Evolutionary conservation across 1,140 invertebrate species (phyloP), one percentile per base, ranked within the genome.

Genomic region (Tribolium castaneum): DNA sequence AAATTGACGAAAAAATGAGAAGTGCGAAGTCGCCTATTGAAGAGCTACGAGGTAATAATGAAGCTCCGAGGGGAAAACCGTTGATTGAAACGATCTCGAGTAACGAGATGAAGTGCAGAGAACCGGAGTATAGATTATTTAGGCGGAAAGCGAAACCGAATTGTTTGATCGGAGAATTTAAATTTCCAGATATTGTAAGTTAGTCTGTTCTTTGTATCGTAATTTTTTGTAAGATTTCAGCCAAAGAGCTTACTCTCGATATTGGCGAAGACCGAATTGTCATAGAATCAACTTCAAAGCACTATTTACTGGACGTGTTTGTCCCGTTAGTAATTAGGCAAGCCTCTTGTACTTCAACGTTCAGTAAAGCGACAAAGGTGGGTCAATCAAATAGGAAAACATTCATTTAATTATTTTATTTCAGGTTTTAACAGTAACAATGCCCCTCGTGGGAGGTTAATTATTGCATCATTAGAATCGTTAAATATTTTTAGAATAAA

Each of bases 251-350:
- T 6, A 89, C 84, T 12, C 85, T 95, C 54, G 90, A 94, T 83
- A 82, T 95, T 62, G 92, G 93, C 1, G 91, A 93, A 81, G 93
- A 95, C 87, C 88, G 93, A 77, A 90, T 95, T 74, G 82, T 94
- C 13, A 84, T 95, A 51, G 90, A 92, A 80, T 89, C 88, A 16
- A 81, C 88, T 50, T 90, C 89, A 50, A 87, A 88, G 80, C 88
- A 89, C 39, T 90, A 91, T 81, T 82, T 91, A 12, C 86, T 93
- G 35, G 93, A 95, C 85, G 88, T 93, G 73, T 94, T 91, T 84
- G 82, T 94, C 12, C 92, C 93, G 3, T 90, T 89, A 84, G 83
- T 85, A 39, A 85, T 95, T 16, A 86, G 91, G 77, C 88, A 90
- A 80, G 86, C 90, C 25, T 87, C 88, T 6, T 90, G 89, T 78